Percentiles rank a stretch among this genome's conserved stretches.
These are phyloP conservation scores for Cephalopholis sonnerati DNA, from an alignment of 2,113 vertebrate species.

Conservation along the genomic window DNA sequence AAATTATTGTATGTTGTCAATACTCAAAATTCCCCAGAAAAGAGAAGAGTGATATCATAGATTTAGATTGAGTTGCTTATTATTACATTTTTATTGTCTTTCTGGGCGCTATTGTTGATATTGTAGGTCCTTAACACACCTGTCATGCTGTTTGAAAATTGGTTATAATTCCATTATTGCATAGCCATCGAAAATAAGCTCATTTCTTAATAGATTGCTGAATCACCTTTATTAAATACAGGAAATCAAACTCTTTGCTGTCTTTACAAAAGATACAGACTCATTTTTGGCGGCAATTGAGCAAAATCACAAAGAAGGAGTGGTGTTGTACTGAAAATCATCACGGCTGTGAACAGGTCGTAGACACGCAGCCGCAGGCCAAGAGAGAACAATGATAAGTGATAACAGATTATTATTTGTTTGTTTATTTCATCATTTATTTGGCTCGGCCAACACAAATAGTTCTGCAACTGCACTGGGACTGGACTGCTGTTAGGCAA, in stretches of 20 bases:
- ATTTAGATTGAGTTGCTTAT: not conserved
- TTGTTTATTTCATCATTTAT: too few species aligned
- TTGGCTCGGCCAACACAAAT: too few species aligned
- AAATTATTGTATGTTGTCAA: not conserved
- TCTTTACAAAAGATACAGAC: constrained; percentile 18
- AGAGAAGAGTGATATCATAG: too few species aligned
- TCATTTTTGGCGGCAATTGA: not conserved
- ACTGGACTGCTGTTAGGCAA: too few species aligned
- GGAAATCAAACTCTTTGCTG: constrained; percentile 17
- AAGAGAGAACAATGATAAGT: too few species aligned
- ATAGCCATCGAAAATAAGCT: not conserved
- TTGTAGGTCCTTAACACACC: not conserved
- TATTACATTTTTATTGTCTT: not conserved
- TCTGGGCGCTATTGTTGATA: not conserved
- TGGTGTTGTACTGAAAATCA: too few species aligned
- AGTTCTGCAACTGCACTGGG: too few species aligned
- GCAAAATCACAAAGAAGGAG: too few species aligned
- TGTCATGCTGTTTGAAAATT: not conserved
- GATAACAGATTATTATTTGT: too few species aligned
- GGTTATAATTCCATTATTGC: not conserved
- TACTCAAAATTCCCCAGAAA: not conserved
- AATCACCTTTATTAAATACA: constrained; percentile 34
- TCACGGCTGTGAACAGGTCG: too few species aligned
- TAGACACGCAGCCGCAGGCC: too few species aligned
- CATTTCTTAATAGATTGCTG: constrained; percentile 10